Evolutionary conservation across 2,797 vertebrate genomes (phyloP).

Genomic region (Rhinella marina): DNA sequence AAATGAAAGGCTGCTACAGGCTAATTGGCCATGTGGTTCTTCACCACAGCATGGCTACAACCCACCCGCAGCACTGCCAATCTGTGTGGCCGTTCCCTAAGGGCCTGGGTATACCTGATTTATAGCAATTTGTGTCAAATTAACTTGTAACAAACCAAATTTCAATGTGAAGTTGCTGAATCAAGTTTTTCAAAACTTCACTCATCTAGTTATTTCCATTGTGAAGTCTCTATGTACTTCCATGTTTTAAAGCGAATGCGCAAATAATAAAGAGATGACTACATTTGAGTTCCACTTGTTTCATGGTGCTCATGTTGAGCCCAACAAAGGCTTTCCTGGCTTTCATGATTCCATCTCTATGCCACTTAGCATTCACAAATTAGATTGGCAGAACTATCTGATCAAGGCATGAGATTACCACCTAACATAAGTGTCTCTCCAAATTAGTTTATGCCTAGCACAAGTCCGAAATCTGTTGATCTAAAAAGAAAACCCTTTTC

Average conservation of each 20-base stretch:
- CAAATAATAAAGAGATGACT: background rate
- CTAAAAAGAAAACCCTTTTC: background rate
- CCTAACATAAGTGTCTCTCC: background rate
- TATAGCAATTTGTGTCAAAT: too few species aligned
- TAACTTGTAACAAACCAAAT: too few species aligned
- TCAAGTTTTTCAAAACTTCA: too few species aligned
- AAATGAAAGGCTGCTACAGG: too few species aligned
- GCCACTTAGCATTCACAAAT: background rate
- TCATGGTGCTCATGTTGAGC: too few species aligned
- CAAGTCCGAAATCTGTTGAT: background rate
- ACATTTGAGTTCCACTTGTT: background rate
- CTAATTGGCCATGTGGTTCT: too few species aligned
- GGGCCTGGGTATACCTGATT: too few species aligned
- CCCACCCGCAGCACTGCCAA: too few species aligned
- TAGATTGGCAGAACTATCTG: background rate
- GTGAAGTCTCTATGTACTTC: background rate
- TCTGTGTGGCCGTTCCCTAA: too few species aligned
- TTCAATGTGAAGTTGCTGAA: too few species aligned
- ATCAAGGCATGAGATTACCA: background rate
- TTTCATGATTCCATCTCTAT: background rate
- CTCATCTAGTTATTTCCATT: background rate
- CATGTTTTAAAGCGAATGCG: background rate
- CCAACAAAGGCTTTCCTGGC: background rate
- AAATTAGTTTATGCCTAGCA: background rate
- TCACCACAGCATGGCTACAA: too few species aligned